Evolutionary conservation across 2,113 vertebrate genomes (phyloP).

Genomic region (Ceratotherium simum): DNA sequence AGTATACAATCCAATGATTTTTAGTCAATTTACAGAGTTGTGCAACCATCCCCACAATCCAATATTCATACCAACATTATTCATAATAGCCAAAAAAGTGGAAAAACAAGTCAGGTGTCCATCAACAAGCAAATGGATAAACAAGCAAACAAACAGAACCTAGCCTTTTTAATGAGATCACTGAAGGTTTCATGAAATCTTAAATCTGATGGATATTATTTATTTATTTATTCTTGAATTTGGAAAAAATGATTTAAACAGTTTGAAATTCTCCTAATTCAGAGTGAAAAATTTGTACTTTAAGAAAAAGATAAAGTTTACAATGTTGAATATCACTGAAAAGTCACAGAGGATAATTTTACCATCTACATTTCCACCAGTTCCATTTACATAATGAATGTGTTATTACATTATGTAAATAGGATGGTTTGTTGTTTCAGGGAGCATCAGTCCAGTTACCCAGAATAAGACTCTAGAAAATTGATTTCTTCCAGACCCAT

Average conservation of each 20-base stretch:
- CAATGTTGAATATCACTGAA: not conserved
- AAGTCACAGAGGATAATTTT: not conserved
- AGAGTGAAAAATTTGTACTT: not conserved
- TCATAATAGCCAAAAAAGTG: not conserved
- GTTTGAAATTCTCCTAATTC: conserved; percentile 23
- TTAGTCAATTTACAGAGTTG: not conserved
- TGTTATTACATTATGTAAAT: not conserved
- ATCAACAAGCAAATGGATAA: not conserved
- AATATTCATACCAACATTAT: not conserved
- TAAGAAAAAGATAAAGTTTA: not conserved
- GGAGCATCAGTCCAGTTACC: not conserved
- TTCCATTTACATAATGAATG: conserved; percentile 17
- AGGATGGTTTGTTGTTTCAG: not conserved
- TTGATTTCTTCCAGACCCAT: conserved; percentile 46
- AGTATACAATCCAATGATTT: not conserved
- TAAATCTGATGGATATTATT: not conserved
- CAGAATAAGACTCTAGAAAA: not conserved
- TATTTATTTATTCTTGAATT: not conserved
- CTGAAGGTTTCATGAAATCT: not conserved
- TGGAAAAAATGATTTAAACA: not conserved
- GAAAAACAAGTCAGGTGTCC: not conserved
- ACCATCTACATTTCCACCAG: not conserved
- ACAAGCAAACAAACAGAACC: not conserved
- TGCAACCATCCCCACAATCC: not conserved
- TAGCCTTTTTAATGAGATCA: not conserved